These are phyloP conservation scores for Eriosoma lanigerum DNA, from an alignment of 1,140 invertebrate genomes.

Conservation along the genomic window DNA sequence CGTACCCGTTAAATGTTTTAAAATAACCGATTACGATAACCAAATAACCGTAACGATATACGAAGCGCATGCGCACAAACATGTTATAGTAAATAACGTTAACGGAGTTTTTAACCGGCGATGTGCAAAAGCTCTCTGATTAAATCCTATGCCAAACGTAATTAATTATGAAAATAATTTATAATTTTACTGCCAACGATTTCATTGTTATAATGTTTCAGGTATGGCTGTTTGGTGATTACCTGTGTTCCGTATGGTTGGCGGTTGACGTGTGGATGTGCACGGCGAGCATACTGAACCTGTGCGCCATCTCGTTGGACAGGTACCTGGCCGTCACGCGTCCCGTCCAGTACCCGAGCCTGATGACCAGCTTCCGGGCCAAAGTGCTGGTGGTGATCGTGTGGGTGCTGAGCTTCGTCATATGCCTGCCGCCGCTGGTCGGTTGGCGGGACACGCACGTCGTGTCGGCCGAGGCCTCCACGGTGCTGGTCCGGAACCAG, in stretches of 20 bases:
- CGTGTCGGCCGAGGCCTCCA: conserved; percentile 7
- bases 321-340: conserved; percentile 93
- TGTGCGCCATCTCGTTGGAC: conserved; percentile 88
- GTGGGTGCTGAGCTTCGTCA: conserved; percentile 93
- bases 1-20: no score
- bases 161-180: no score
- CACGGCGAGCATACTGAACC: conserved; percentile 91
- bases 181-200: background rate
- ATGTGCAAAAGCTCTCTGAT: no score
- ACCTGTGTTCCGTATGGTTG: conserved; percentile 90
- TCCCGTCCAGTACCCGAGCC: conserved; percentile 88
- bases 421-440: conserved; percentile 94
- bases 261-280: conserved; percentile 96
- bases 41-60: no score
- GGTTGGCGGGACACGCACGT: conserved; percentile 82
- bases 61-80: no score
- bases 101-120: no score
- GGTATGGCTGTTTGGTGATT: conserved; percentile 89
- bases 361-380: conserved; percentile 86
- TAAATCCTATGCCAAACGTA: no score
- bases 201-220: conserved; percentile 62
- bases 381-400: conserved; percentile 85
- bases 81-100: no score
- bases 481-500: conserved; percentile 42
- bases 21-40: no score